A percentile compares a stretch with the other conserved stretches of the same genome.
Evolutionary conservation across 2,797 vertebrate genomes (phyloP).

Genomic region (Coregonus sp.): DNA sequence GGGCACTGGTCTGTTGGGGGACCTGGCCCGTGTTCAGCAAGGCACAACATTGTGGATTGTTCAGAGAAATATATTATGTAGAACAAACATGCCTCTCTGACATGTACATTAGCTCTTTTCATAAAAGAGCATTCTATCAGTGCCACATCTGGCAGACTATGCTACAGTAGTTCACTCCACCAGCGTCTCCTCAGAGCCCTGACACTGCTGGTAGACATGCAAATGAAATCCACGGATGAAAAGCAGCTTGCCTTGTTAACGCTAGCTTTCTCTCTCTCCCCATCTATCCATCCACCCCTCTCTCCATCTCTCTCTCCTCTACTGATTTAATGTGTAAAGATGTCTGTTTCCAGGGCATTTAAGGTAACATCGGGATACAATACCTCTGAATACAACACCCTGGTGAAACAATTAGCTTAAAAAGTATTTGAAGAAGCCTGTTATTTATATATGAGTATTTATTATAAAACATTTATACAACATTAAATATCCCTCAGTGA

Average conservation of each 20-base stretch:
- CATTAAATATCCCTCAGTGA: background rate
- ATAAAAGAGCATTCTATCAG: background rate
- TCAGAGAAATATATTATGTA: background rate
- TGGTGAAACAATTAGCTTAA: background rate
- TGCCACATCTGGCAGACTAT: background rate
- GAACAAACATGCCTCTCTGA: background rate
- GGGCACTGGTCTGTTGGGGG: constrained; percentile 30
- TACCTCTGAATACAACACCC: background rate
- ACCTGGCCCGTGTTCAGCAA: constrained; percentile 3
- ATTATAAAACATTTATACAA: background rate
- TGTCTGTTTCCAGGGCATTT: background rate
- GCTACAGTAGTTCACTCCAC: background rate
- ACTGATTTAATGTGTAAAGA: background rate
- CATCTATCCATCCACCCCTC: background rate
- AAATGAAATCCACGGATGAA: constrained; percentile 5
- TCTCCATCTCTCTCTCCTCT: background rate
- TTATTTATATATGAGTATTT: background rate
- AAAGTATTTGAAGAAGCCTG: background rate
- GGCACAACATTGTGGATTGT: background rate
- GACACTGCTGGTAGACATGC: background rate
- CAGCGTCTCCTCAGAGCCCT: constrained; percentile 8
- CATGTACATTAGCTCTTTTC: background rate
- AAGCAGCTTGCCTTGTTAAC: background rate
- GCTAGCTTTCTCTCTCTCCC: background rate
- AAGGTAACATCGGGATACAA: background rate